Base-by-base conservation (phyloP, 2,113 vertebrate genomes). In the Mastomys coucha region DNA sequence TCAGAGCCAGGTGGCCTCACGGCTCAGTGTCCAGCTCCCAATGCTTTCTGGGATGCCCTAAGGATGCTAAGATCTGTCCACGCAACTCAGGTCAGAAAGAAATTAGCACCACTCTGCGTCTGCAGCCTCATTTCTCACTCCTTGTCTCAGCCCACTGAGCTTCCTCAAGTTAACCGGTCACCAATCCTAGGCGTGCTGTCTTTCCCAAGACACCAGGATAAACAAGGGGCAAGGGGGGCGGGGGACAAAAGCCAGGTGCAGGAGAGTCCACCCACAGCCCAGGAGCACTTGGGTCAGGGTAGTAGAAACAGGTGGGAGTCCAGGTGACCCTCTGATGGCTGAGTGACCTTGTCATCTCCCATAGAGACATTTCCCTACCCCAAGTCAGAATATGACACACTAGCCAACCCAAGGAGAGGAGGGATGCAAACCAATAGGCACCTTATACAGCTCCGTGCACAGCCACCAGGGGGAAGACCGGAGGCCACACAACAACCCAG, bases 181-280 rank as follows among this genome's bases (percentile, higher is more conserved):
- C 39, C 26, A 26, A 75, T 42, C 60, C 56, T 56, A n/a, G 8
- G 88, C 22, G 58, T n/a, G 20, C 45, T 5, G 14, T 36, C 56
- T 90, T 77, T 72, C 28, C 33, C 58, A 88, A 85, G 91, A 90
- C 42, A 81, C 76, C 67, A 91, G 31, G 63, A 88, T 45, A 88
- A 89, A 94, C 51, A 51, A 94, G 28, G 33, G 20, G 87, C 14
- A 45, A 45, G 45, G 45, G 45, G 45, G 45, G 93, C 45, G 2
- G 53, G 4, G 24, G n/a, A 91, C 67, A 53, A 93, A 93, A 92
- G 60, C 9, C 26, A 95, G 65, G 81, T 84, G 9, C 12, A 36
- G 53, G 58, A 84, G 1, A 88, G 33, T 45, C 58, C 51, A 63
- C 33, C 69, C n/a, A 49, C 6, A 9, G 2, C 65, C 22, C 45